Conservation (phyloP, 1,140 invertebrate species). For the Drosophila busckii region DNA sequence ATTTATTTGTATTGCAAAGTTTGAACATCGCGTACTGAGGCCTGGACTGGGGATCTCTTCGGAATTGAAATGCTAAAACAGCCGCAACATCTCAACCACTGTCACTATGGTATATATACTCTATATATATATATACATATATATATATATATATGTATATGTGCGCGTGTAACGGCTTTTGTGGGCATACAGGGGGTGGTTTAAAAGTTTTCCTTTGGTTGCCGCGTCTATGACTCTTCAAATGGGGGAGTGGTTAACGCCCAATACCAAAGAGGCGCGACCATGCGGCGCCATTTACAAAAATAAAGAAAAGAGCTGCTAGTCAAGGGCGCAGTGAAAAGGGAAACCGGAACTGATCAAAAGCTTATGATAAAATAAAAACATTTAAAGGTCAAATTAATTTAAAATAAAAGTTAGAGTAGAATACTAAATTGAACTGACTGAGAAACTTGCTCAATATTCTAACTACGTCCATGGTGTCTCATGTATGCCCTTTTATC, state of each 20-base stretch:
- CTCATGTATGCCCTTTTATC: neutral
- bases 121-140: no score
- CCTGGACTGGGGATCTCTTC: neutral
- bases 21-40: slow-evolving; percentile 12
- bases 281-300: slow-evolving; percentile 52
- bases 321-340: neutral
- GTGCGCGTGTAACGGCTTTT: slow-evolving; percentile 42
- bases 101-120: slow-evolving; percentile 2
- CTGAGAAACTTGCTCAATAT: no score
- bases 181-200: slow-evolving; percentile 48
- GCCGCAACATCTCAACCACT: slow-evolving; percentile 16
- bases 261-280: slow-evolving; percentile 25
- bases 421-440: no score
- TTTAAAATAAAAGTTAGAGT: no score
- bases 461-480: neutral
- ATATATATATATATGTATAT: no score
- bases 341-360: neutral
- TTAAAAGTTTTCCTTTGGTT: slow-evolving; percentile 17
- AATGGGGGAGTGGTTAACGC: slow-evolving; percentile 57
- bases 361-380: no score
- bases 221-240: slow-evolving; percentile 16
- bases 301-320: neutral
- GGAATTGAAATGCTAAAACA: slow-evolving; percentile 2
- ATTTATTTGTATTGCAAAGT: slow-evolving; percentile 63
- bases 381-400: no score